Conservation (phyloP, 2,888 invertebrate species). For the Himalopsyche tibetana region DNA sequence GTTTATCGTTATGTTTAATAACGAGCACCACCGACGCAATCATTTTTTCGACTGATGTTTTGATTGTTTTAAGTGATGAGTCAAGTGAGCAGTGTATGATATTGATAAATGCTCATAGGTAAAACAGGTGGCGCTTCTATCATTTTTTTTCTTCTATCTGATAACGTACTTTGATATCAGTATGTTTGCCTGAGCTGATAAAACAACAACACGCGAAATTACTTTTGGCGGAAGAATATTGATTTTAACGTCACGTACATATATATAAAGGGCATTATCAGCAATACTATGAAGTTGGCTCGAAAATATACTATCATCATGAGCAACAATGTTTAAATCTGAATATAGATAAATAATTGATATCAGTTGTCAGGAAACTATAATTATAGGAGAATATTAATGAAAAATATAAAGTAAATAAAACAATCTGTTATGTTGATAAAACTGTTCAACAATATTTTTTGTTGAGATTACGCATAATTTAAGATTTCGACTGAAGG, state of each 20-base stretch:
- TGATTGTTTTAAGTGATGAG: constrained; percentile 20
- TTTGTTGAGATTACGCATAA: too few relatives aligned
- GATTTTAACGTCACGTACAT: constrained; percentile 4
- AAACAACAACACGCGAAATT: not conserved
- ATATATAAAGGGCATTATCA: not conserved
- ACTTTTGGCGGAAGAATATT: not conserved
- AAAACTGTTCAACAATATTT: too few relatives aligned
- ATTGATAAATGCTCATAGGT: constrained; percentile 25
- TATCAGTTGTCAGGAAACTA: constrained; percentile 3
- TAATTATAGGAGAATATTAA: not conserved
- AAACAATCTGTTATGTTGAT: too few relatives aligned
- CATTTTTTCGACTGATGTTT: constrained; percentile 36
- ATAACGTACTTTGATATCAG: constrained; percentile 15
- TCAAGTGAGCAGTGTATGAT: not conserved
- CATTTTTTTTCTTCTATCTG: not conserved
- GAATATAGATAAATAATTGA: not conserved
- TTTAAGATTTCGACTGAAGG: too few relatives aligned
- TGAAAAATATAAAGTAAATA: too few relatives aligned
- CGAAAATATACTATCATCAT: not conserved
- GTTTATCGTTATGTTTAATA: not conserved
- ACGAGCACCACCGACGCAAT: not conserved
- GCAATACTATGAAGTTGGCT: not conserved
- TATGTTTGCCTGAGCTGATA: not conserved
- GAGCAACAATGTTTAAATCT: not conserved
- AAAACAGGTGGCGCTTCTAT: constrained; percentile 44